phyloP scores from a whole-genome alignment of 2,888 invertebrate species.

The Caradrina kadenii region DNA sequence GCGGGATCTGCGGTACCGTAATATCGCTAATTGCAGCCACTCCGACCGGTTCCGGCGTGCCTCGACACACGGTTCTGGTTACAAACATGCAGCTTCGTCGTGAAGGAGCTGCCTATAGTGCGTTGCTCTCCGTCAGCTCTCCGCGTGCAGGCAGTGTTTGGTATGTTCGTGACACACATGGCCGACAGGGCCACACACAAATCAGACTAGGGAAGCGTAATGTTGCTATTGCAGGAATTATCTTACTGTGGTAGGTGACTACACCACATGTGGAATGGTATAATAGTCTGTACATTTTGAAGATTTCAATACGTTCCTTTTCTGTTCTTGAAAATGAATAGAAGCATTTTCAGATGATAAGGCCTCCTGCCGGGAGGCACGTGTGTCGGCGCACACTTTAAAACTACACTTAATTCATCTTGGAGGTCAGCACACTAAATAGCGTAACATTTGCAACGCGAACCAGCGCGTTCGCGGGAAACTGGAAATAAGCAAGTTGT shows the following conservation, averaged over 20 bases:
- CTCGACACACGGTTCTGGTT: background rate
- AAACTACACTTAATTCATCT: conserved; percentile 33
- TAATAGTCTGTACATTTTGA: too few species aligned
- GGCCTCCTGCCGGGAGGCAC: too few species aligned
- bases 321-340: too few species aligned
- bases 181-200: too few species aligned
- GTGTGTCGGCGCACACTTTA: background rate
- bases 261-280: too few species aligned
- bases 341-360: too few species aligned
- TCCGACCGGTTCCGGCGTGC: conserved; percentile 1
- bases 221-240: too few species aligned
- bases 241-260: too few species aligned
- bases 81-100: conserved; percentile 1
- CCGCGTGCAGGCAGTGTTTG: background rate
- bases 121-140: background rate
- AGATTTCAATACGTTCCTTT: too few species aligned
- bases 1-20: conserved; percentile 19
- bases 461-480: conserved; percentile 14
- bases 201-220: too few species aligned
- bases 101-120: background rate
- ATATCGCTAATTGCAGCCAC: conserved; percentile 44
- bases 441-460: conserved; percentile 10
- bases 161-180: background rate
- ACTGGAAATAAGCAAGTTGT: conserved; percentile 14
- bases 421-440: conserved; percentile 24